Percentiles rank a stretch among this genome's conserved stretches.
Conservation (phyloP, 2,113 vertebrate species). For the Urocolius indicus region DNA sequence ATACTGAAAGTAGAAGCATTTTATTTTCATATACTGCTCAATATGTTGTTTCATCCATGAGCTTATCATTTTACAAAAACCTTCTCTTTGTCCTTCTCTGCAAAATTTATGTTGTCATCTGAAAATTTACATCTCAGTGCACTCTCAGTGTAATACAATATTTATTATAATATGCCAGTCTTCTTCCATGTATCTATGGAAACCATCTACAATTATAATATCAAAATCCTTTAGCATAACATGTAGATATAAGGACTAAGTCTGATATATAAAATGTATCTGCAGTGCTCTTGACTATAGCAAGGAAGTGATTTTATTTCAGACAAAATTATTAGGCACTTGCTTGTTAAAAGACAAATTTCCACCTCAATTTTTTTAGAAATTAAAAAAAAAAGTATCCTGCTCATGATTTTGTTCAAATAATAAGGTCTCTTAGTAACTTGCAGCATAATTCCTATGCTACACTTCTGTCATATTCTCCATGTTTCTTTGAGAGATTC, state of each 20-base stretch:
- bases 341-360: not conserved
- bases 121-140: not conserved
- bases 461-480: not conserved
- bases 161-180: conserved; percentile 52
- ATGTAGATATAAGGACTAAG: not conserved
- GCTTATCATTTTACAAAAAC: not conserved
- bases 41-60: not conserved
- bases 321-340: not conserved
- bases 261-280: not conserved
- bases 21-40: not conserved
- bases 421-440: not conserved
- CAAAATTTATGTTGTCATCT: conserved; percentile 1
- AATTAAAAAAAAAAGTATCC: not conserved
- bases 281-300: not conserved
- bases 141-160: conserved; percentile 31
- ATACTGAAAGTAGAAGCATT: not conserved
- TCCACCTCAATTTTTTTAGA: not conserved
- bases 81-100: not conserved
- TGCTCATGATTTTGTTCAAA: not conserved
- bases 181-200: conserved; percentile 44
- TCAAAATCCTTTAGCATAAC: conserved; percentile 25
- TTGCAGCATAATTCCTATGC: not conserved
- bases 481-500: not conserved
- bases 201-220: conserved; percentile 51
- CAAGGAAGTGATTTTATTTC: not conserved